These are phyloP conservation scores for Cyprinodon variegatus DNA, from an alignment of 2,113 vertebrate genomes.

Conservation along the genomic window DNA sequence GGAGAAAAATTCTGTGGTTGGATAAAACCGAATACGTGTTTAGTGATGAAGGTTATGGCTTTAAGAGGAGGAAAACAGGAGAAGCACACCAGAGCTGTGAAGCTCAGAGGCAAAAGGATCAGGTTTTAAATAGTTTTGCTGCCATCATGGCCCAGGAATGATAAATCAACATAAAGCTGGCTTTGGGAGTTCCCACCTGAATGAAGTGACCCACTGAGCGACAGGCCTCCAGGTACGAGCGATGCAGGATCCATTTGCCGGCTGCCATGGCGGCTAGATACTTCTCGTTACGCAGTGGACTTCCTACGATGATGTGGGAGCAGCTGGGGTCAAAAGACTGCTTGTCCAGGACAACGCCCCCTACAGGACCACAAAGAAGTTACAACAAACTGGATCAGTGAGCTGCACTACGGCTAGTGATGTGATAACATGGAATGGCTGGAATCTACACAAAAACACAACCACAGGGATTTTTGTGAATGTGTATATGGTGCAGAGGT, in stretches of 20 bases:
- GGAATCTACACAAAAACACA: too few species aligned
- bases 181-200: constrained; percentile 70
- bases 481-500: too few species aligned
- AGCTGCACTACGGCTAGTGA: neutral
- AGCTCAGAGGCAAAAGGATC: too few species aligned
- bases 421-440: too few species aligned
- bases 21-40: too few species aligned
- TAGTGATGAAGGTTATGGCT: too few species aligned
- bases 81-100: too few species aligned
- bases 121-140: too few species aligned
- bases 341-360: constrained; percentile 90
- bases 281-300: constrained; percentile 95
- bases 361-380: constrained; percentile 63
- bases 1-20: too few species aligned
- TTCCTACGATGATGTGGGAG: constrained; percentile 95
- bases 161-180: neutral
- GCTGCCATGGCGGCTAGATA: constrained; percentile 95
- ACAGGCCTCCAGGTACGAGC: constrained; percentile 94
- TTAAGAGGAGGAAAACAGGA: too few species aligned
- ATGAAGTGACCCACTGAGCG: constrained; percentile 85
- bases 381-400: neutral
- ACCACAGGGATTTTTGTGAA: too few species aligned
- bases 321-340: constrained; percentile 94
- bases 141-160: neutral
- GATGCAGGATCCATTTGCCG: constrained; percentile 97